Evolutionary conservation across 2,797 vertebrate species (phyloP).

Genomic region (Mormyrops attenuatus): DNA sequence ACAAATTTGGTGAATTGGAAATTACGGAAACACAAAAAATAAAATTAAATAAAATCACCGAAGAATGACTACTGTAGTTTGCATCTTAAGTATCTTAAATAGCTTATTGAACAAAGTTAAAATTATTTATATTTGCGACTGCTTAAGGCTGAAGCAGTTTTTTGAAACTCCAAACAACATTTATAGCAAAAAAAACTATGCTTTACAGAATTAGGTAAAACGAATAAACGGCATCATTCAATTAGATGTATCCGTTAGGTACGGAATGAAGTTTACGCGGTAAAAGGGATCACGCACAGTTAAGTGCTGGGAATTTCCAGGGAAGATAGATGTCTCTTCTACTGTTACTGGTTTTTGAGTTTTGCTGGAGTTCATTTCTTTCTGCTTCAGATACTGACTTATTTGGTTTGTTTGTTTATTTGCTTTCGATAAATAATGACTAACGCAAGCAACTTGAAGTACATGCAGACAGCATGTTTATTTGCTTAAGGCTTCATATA

Average conservation of each 20-base stretch:
- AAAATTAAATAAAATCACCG: not conserved
- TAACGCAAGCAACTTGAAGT: not conserved
- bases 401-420: not conserved
- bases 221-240: not conserved
- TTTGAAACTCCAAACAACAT: not conserved
- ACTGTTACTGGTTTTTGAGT: conserved; percentile 12
- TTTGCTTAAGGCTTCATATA: not conserved
- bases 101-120: not conserved
- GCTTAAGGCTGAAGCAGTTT: not conserved
- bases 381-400: not conserved
- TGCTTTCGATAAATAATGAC: not conserved
- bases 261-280: not conserved
- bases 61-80: not conserved
- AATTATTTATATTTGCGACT: not conserved
- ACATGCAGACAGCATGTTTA: not conserved
- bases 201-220: not conserved
- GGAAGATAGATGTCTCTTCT: conserved; percentile 7
- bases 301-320: not conserved
- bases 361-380: conserved; percentile 3
- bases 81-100: not conserved
- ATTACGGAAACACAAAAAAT: not conserved
- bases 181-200: not conserved
- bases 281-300: not conserved
- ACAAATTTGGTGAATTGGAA: not conserved
- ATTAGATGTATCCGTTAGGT: not conserved